Percentiles rank a stretch among this genome's conserved stretches.
Conservation (phyloP, 2,113 vertebrate species). For the Gobio gobio region DNA sequence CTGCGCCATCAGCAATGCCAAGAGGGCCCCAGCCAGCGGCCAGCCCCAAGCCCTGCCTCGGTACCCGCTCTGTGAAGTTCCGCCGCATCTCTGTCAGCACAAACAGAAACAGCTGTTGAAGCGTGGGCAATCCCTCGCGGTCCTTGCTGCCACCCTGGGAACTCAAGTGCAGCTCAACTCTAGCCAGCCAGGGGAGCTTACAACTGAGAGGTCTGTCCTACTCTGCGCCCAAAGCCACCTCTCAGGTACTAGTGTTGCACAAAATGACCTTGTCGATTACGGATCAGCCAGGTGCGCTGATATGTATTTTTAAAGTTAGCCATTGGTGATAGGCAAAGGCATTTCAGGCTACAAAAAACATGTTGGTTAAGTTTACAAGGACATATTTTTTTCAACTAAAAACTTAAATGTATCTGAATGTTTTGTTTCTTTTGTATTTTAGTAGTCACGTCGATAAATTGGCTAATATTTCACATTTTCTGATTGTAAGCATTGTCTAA, state of each 20-base stretch:
- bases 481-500: background rate
- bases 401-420: background rate
- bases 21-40: constrained; percentile 86
- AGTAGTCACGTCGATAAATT: background rate
- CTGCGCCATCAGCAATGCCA: constrained; percentile 93
- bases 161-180: constrained; percentile 79
- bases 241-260: constrained; percentile 65
- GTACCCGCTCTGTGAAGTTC: constrained; percentile 87
- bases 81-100: constrained; percentile 85
- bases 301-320: background rate
- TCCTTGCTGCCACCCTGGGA: constrained; percentile 85
- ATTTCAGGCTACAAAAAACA: background rate
- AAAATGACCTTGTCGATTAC: background rate
- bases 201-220: constrained; percentile 80
- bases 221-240: constrained; percentile 77
- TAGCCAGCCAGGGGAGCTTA: constrained; percentile 80
- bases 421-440: background rate
- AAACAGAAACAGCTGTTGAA: constrained; percentile 90
- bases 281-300: background rate
- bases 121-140: constrained; percentile 78
- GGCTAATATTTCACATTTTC: background rate
- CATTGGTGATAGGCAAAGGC: background rate
- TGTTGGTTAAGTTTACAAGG: background rate
- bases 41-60: constrained; percentile 80
- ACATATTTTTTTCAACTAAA: background rate